A percentile compares a stretch with the other conserved stretches of the same genome.
Conservation (phyloP, 2,888 invertebrate species). For the Ornithoptera alexandrae region DNA sequence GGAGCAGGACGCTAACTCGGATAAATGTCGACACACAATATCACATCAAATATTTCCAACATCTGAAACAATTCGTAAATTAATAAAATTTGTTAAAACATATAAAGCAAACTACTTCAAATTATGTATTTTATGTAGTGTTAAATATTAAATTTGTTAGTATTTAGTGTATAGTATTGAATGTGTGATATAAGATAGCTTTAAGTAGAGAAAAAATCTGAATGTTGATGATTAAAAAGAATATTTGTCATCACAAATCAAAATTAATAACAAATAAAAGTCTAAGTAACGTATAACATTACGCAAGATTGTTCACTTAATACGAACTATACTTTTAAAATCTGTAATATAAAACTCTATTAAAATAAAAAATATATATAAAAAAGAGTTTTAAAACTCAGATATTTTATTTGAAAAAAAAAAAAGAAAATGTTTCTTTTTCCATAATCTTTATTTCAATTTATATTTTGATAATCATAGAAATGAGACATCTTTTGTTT, state of each 20-base stretch:
- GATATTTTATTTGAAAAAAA: background rate
- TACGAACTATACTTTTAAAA: too few relatives aligned
- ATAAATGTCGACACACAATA: slow-evolving; percentile 69
- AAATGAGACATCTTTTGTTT: too few relatives aligned
- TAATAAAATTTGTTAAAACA: slow-evolving; percentile 33
- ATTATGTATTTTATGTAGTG: background rate
- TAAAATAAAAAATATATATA: background rate
- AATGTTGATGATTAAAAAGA: too few relatives aligned
- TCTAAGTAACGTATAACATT: too few relatives aligned
- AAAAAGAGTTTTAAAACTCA: too few relatives aligned
- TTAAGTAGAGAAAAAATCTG: too few relatives aligned
- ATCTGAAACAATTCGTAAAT: slow-evolving; percentile 73
- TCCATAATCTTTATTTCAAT: too few relatives aligned
- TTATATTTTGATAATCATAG: too few relatives aligned
- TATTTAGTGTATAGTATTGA: background rate
- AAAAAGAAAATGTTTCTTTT: background rate
- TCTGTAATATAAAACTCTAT: background rate
- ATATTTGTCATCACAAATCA: too few relatives aligned
- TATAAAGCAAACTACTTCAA: slow-evolving; percentile 2
- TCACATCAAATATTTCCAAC: slow-evolving; percentile 78
- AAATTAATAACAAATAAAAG: too few relatives aligned
- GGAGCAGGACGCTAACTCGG: slow-evolving; percentile 69
- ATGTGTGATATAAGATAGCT: too few relatives aligned
- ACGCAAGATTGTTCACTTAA: too few relatives aligned
- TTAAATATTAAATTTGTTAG: background rate